Percentiles rank a stretch among this genome's conserved stretches.
Evolutionary conservation across 2,113 vertebrate genomes (phyloP).

Genomic region (Ranitomeya variabilis): DNA sequence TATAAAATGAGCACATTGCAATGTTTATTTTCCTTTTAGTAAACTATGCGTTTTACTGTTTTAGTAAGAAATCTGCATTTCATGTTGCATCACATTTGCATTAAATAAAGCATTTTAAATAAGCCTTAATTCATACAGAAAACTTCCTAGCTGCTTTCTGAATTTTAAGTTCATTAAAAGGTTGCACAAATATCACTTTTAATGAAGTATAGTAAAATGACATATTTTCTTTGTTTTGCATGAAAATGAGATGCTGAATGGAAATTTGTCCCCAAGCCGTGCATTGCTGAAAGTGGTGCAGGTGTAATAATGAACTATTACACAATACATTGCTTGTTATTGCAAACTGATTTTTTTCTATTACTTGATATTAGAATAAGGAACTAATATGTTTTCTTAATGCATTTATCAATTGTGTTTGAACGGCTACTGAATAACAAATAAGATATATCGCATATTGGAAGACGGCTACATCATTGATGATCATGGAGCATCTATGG

Average conservation of each 20-base stretch:
- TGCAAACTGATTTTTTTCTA: too few species aligned
- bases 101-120: background rate
- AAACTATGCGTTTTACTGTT: background rate
- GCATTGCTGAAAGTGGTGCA: background rate
- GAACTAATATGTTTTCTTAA: too few species aligned
- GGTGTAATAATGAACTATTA: background rate
- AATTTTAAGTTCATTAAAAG: slow-evolving; percentile 26
- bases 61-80: background rate
- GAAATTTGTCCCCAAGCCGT: background rate
- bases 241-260: background rate
- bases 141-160: background rate
- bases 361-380: too few species aligned
- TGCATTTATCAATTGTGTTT: background rate
- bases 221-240: background rate
- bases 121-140: background rate
- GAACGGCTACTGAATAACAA: too few species aligned
- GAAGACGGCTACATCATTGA: too few species aligned
- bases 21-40: background rate
- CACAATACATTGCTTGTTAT: background rate
- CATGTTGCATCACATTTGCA: background rate
- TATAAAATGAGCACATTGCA: background rate
- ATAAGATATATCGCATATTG: too few species aligned
- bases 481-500: too few species aligned
- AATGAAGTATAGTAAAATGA: background rate
- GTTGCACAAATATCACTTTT: slow-evolving; percentile 9